A percentile compares a stretch with the other conserved stretches of the same genome.
Conservation (phyloP, 2,888 invertebrate species). For the Mayetiola destructor region DNA sequence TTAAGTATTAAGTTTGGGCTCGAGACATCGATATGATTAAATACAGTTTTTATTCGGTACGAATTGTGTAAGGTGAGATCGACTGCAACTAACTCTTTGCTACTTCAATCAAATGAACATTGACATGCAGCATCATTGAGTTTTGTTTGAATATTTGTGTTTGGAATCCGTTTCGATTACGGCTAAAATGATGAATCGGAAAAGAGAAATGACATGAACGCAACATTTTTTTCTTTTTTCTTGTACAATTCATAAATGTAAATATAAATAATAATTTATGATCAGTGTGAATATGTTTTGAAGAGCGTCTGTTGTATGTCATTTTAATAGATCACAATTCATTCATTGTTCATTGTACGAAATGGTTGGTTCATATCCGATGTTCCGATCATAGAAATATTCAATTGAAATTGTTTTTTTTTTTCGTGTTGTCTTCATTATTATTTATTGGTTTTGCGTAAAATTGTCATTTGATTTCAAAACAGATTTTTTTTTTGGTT, state of each 20-base stretch:
- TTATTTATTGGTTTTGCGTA: background rate
- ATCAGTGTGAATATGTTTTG: background rate
- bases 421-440: background rate
- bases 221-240: no score
- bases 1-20: no score
- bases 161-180: no score
- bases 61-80: slow-evolving; percentile 4
- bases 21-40: no score
- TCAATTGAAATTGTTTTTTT: no score
- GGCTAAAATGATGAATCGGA: background rate
- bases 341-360: no score
- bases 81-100: background rate
- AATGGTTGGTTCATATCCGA: no score
- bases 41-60: background rate
- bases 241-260: no score
- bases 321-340: slow-evolving; percentile 5
- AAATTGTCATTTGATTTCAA: background rate
- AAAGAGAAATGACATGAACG: background rate
- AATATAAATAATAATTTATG: slow-evolving; percentile 10
- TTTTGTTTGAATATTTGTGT: no score
- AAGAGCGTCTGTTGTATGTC: background rate
- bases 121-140: background rate
- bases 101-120: background rate
- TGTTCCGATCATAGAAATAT: no score
- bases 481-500: no score